Conservation (phyloP, 2,888 invertebrate genomes). For the Lithophane socia region DNA sequence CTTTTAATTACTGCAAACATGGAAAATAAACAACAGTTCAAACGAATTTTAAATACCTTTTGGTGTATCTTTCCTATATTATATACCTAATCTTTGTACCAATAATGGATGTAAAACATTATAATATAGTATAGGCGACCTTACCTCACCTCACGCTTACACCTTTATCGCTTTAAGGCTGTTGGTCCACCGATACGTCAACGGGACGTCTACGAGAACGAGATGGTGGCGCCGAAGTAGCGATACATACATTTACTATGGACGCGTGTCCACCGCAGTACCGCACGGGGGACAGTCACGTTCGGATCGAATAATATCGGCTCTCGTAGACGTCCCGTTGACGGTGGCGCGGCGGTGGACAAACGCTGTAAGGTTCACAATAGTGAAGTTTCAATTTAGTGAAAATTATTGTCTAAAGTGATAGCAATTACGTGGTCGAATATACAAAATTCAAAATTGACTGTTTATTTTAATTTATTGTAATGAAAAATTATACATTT, state of each 20-base stretch:
- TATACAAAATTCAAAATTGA: not conserved
- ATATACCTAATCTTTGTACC: not conserved
- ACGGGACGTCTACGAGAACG: not conserved
- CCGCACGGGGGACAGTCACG: too few relatives aligned
- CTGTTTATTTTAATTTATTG: not conserved
- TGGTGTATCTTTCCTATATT: not conserved
- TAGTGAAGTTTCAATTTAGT: too few relatives aligned
- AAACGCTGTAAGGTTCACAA: not conserved
- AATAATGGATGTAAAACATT: not conserved
- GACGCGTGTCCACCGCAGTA: not conserved
- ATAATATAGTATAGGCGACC: not conserved
- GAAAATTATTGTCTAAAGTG: not conserved
- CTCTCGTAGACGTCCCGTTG: too few relatives aligned
- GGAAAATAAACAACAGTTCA: constrained; percentile 26
- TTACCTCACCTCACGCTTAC: not conserved
- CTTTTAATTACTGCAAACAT: constrained; percentile 49
- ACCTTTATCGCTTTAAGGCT: not conserved
- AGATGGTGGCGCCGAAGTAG: too few relatives aligned
- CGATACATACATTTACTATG: not conserved
- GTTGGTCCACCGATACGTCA: not conserved
- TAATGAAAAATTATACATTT: not conserved
- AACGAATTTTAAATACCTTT: constrained; percentile 30
- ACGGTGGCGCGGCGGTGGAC: too few relatives aligned
- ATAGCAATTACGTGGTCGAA: not conserved
- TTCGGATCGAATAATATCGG: too few relatives aligned